Evolutionary conservation across 2,888 invertebrate species (phyloP).

Genomic region (Drosophila buzzatii): DNA sequence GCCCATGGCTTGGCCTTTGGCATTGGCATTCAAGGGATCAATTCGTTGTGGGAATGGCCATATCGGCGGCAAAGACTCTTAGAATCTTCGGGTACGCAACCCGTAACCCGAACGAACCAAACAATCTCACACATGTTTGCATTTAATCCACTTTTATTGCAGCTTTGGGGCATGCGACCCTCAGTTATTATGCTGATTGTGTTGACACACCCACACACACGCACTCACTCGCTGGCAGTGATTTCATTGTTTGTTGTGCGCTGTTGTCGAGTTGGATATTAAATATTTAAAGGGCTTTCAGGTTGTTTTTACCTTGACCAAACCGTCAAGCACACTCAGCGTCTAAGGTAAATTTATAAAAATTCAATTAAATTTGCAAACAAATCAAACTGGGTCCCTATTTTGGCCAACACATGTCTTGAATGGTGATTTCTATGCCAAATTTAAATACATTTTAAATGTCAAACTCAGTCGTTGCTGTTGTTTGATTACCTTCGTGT

Average conservation of each 20-base stretch:
- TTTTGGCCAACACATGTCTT: background rate
- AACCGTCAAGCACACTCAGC: background rate
- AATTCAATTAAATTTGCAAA: slow-evolving; percentile 40
- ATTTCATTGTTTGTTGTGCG: slow-evolving; percentile 22
- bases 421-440: background rate
- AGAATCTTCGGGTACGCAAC: slow-evolving; percentile 24
- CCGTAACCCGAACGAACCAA: slow-evolving; percentile 18
- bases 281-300: slow-evolving; percentile 63
- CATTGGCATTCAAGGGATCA: slow-evolving; percentile 51
- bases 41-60: slow-evolving; percentile 35
- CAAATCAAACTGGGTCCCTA: slow-evolving; percentile 10
- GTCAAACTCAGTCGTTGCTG: background rate
- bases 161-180: slow-evolving; percentile 39
- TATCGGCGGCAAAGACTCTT: slow-evolving; percentile 24
- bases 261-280: slow-evolving; percentile 40
- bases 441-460: slow-evolving; percentile 16
- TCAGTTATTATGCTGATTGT: slow-evolving; percentile 75
- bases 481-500: slow-evolving; percentile 13
- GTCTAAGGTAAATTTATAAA: slow-evolving; percentile 30
- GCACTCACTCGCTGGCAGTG: background rate
- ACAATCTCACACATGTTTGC: slow-evolving; percentile 65
- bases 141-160: slow-evolving; percentile 77
- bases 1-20: slow-evolving; percentile 34
- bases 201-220: slow-evolving; percentile 57
- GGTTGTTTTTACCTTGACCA: slow-evolving; percentile 33